Conservation (phyloP, 2,797 vertebrate species). For the Okamejei kenojei region DNA sequence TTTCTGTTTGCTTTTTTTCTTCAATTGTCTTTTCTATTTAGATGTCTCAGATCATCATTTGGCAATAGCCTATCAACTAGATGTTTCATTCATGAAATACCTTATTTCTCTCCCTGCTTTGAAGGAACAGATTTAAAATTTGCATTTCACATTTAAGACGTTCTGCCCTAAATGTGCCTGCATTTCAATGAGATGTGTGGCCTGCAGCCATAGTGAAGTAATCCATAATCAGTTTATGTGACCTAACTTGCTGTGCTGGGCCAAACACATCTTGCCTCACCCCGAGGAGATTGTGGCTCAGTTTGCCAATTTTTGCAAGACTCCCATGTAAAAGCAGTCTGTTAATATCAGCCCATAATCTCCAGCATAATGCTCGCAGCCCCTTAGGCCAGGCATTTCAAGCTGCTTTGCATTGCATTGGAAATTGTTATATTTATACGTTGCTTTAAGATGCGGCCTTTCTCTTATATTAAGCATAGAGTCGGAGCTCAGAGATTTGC, state of each 20-base stretch:
- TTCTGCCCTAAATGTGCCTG: not conserved
- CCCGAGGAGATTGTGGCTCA: not conserved
- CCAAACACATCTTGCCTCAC: not conserved
- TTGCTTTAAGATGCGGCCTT: not conserved
- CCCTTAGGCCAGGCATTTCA: not conserved
- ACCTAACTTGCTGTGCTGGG: not conserved
- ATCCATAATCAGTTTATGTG: constrained; percentile 17
- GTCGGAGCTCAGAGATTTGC: not conserved
- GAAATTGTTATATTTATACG: not conserved
- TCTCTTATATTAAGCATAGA: not conserved
- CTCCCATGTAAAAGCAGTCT: not conserved
- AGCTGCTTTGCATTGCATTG: not conserved
- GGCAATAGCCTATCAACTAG: not conserved
- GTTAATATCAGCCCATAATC: not conserved
- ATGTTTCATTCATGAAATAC: not conserved
- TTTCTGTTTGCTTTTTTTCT: not conserved
- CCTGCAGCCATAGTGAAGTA: not conserved
- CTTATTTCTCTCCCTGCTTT: not conserved
- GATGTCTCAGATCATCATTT: not conserved
- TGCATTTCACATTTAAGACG: constrained; percentile 5
- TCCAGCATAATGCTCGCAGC: not conserved
- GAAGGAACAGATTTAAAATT: constrained; percentile 28
- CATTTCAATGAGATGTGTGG: not conserved
- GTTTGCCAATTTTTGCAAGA: not conserved
- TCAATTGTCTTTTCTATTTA: not conserved